Evolutionary conservation across 2,888 invertebrate genomes (phyloP).

Genomic region (Heliconius charithonia): DNA sequence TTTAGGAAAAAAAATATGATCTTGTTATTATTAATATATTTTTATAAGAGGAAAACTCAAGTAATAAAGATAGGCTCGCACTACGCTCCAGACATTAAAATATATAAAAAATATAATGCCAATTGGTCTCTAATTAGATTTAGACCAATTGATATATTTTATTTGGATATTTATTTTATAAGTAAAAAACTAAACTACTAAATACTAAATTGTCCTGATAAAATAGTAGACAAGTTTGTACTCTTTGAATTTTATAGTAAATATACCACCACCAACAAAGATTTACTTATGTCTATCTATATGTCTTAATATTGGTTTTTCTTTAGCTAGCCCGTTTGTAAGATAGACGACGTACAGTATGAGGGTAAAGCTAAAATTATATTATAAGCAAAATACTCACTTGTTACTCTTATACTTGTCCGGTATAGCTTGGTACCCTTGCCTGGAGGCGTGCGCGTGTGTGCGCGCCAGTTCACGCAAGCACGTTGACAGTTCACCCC

Average conservation of each 20-base stretch:
- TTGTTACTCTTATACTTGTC: conserved; percentile 94
- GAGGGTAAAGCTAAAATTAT: too few relatives aligned
- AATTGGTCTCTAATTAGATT: too few relatives aligned
- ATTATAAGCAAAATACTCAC: conserved; percentile 67
- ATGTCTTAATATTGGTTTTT: too few relatives aligned
- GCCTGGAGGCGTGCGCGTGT: conserved; percentile 86
- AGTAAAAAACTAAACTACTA: too few relatives aligned
- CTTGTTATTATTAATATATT: too few relatives aligned
- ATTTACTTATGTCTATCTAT: too few relatives aligned
- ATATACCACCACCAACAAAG: not conserved
- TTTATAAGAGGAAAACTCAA: not conserved
- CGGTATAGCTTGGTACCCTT: conserved; percentile 92
- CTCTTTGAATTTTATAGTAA: not conserved
- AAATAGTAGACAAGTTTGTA: not conserved
- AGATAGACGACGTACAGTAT: too few relatives aligned
- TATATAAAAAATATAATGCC: too few relatives aligned
- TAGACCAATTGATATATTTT: too few relatives aligned
- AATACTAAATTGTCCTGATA: not conserved
- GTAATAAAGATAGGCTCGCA: not conserved
- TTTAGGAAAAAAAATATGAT: not conserved
- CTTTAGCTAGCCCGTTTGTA: too few relatives aligned
- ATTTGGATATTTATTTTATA: too few relatives aligned
- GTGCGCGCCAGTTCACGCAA: conserved; percentile 87
- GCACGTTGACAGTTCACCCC: conserved; percentile 85
- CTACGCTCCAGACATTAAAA: too few relatives aligned